Conservation (phyloP, 2,888 invertebrate genomes). For the Drosophila robusta region DNA sequence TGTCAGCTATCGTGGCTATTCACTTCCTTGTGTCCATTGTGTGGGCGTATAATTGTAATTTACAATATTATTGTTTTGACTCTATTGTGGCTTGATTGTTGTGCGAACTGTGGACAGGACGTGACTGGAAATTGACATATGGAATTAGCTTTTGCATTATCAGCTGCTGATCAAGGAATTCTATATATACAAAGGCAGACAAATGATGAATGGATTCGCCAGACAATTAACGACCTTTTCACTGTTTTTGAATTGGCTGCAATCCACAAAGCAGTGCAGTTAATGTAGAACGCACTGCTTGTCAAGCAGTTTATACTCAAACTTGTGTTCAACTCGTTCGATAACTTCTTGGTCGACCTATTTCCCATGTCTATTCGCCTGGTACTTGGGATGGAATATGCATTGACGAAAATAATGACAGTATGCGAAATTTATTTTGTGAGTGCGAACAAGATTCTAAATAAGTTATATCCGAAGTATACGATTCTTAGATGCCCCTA, state of each 20-base stretch:
- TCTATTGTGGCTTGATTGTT: conserved; percentile 36
- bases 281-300: conserved; percentile 3
- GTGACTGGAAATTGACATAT: conserved; percentile 53
- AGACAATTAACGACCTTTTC: conserved; percentile 23
- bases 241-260: conserved; percentile 3
- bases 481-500: too few species aligned
- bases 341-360: too few species aligned
- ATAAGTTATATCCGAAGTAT: too few species aligned
- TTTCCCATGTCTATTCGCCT: too few species aligned
- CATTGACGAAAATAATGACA: too few species aligned
- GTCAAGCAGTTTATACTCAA: background rate
- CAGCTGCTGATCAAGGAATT: conserved; percentile 43
- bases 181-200: conserved; percentile 2
- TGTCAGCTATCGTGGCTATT: conserved; percentile 31
- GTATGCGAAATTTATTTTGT: too few species aligned
- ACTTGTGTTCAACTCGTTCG: too few species aligned
- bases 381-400: too few species aligned
- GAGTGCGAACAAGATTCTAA: too few species aligned
- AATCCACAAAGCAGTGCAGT: conserved; percentile 5
- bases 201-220: conserved; percentile 37
- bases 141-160: conserved; percentile 36
- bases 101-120: conserved; percentile 52
- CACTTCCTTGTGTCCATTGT: conserved; percentile 51
- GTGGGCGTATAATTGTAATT: conserved; percentile 49
- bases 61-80: conserved; percentile 41